Base-by-base conservation (phyloP, 2,888 invertebrate genomes). In the Neocrepidodera transversa region DNA sequence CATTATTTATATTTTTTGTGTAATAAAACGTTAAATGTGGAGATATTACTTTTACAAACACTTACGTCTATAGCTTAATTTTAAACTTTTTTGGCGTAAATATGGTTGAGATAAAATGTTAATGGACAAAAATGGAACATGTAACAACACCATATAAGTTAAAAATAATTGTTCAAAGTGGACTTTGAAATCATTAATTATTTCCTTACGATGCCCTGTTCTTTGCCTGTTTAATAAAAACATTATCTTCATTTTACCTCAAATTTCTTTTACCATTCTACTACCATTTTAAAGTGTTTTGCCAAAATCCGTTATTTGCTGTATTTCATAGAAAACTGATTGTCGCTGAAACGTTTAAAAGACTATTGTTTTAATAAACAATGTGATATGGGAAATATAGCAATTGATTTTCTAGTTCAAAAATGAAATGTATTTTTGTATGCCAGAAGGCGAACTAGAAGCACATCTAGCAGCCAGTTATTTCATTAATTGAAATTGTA, bases 401-500 rank as follows among this genome's bases (percentile, higher is more conserved):
- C 42, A 42, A 42, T 20, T 42, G 11, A 20, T 42, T 42, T 10
- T 16, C n/a, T 13, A 42, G 18, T 42, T 42, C 10, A 42, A n/a
- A n/a, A n/a, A n/a, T n/a, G 42, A 42, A 42, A 20, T 20, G 18
- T 42, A 42, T 42, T 42, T 42, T 42, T 13, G 42, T 11, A 11
- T 5, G 8, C 11, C 8, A n/a, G n/a, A n/a, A n/a, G n/a, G n/a
- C n/a, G n/a, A n/a, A n/a, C 20, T 11, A 42, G 42, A 20, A 42
- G 42, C 18, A 42, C 42, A 42, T 42, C 42, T 20, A 42, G 20
- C 42, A 42, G 18, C 42, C 10, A 13, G 42, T 42, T 42, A 42
- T 42, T 42, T 13, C 42, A 42, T 42, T 42, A 42, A 42, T 42
- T 42, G 42, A 42, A 42, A 42, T 42, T 42, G 42, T 42, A 42